phyloP scores from a whole-genome alignment of 2,797 vertebrate genomes.

The Gymnocypris eckloni region DNA sequence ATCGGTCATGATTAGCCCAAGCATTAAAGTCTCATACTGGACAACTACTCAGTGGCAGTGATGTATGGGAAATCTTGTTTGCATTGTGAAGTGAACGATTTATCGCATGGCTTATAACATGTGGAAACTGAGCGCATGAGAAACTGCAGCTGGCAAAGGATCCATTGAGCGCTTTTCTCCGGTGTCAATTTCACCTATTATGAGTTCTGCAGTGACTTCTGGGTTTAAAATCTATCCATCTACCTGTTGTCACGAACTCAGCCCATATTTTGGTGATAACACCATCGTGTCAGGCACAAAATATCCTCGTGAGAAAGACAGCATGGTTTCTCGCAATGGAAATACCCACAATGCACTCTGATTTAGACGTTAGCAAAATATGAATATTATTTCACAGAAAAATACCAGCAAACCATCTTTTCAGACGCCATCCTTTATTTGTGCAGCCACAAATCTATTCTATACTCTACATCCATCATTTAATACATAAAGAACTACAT shows the following conservation, averaged over 20 bases:
- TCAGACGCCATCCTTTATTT: background rate
- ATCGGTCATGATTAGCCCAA: background rate
- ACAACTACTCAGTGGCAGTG: slow-evolving; percentile 57
- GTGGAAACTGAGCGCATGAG: slow-evolving; percentile 18
- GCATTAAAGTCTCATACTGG: slow-evolving; percentile 21
- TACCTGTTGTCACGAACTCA: slow-evolving; percentile 35
- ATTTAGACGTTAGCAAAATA: background rate
- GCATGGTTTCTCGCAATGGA: background rate
- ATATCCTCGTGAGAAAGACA: slow-evolving; percentile 3
- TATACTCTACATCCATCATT: slow-evolving; percentile 9
- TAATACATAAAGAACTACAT: background rate
- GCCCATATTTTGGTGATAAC: background rate
- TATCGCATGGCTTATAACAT: background rate
- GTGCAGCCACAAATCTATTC: background rate
- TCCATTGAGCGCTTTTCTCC: slow-evolving; percentile 4
- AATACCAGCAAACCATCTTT: background rate
- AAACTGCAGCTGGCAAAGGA: slow-evolving; percentile 1
- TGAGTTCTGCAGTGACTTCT: too few species aligned
- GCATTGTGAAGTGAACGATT: slow-evolving; percentile 19
- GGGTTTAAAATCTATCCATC: slow-evolving; percentile 41
- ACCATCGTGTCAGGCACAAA: background rate
- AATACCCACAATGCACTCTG: background rate
- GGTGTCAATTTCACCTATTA: slow-evolving; percentile 35
- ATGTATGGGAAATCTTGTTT: slow-evolving; percentile 36
- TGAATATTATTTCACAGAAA: background rate